Evolutionary conservation across 2,888 invertebrate species (phyloP).

Genomic region (Tinea pellionella): DNA sequence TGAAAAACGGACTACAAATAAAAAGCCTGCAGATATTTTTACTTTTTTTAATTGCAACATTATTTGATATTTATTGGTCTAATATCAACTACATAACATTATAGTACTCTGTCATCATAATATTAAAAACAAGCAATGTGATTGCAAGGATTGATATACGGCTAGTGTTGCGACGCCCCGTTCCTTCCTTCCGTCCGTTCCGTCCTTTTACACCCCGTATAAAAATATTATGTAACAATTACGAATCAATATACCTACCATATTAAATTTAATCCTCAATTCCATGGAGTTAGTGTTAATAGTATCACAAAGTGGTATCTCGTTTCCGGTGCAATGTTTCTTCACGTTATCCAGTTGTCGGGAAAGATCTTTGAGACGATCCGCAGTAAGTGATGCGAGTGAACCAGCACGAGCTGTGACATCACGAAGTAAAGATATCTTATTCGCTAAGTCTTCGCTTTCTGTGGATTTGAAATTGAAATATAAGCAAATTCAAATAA

Average conservation of each 20-base stretch:
- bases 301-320: constrained; percentile 81
- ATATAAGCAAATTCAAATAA: neutral
- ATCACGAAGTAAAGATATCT: constrained; percentile 67
- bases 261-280: constrained; percentile 71
- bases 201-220: too few species aligned
- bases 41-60: too few species aligned
- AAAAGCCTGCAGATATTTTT: too few species aligned
- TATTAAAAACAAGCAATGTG: too few species aligned
- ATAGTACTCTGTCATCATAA: too few species aligned
- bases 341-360: constrained; percentile 69
- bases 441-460: constrained; percentile 66
- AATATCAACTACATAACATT: too few species aligned
- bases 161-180: too few species aligned
- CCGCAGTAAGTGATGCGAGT: constrained; percentile 64
- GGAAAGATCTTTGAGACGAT: constrained; percentile 69
- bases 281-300: constrained; percentile 78
- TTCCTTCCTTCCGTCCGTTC: too few species aligned
- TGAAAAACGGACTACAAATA: too few species aligned
- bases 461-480: constrained; percentile 38
- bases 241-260: constrained; percentile 31
- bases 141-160: too few species aligned
- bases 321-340: constrained; percentile 76
- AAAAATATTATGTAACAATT: too few species aligned
- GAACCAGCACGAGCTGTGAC: constrained; percentile 67
- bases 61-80: too few species aligned